Percentiles rank a stretch among this genome's conserved stretches.
Evolutionary conservation across 2,797 vertebrate species (phyloP).

Genomic region (Pangasius sanitwongsei): DNA sequence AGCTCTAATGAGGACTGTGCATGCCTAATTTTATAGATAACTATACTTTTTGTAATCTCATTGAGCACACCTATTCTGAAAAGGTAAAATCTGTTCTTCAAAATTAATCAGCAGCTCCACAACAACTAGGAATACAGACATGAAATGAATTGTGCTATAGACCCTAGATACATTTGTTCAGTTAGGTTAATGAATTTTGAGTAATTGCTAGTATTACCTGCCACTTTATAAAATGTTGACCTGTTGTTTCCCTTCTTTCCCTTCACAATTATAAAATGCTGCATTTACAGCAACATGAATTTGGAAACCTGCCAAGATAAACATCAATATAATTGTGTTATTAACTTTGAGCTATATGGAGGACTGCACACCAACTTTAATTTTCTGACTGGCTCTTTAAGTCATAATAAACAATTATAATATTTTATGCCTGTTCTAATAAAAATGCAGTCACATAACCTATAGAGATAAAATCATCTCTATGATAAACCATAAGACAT

Average conservation of each 20-base stretch:
- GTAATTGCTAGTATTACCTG: background rate
- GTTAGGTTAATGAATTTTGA: background rate
- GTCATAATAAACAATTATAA: background rate
- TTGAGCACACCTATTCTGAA: background rate
- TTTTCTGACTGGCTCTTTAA: background rate
- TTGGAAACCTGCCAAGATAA: constrained; percentile 13
- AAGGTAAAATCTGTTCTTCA: background rate
- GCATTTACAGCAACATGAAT: background rate
- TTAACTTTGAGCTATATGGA: background rate
- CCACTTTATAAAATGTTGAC: background rate
- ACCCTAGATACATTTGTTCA: constrained; percentile 14
- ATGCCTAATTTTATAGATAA: background rate
- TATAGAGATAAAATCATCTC: background rate
- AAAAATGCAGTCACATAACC: background rate
- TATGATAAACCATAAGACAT: background rate
- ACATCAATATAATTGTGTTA: constrained; percentile 9
- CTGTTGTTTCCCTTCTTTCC: background rate
- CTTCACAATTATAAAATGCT: constrained; percentile 10
- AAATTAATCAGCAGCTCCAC: background rate
- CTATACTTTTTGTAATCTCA: background rate
- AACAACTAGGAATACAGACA: background rate
- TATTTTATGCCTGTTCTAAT: background rate
- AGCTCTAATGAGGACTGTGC: background rate
- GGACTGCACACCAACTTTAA: background rate
- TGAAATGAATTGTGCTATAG: background rate